A percentile compares a stretch with the other conserved stretches of the same genome.
These are phyloP conservation scores for Gymnothorax javanicus DNA, from an alignment of 2,797 vertebrate genomes.

Conservation along the genomic window DNA sequence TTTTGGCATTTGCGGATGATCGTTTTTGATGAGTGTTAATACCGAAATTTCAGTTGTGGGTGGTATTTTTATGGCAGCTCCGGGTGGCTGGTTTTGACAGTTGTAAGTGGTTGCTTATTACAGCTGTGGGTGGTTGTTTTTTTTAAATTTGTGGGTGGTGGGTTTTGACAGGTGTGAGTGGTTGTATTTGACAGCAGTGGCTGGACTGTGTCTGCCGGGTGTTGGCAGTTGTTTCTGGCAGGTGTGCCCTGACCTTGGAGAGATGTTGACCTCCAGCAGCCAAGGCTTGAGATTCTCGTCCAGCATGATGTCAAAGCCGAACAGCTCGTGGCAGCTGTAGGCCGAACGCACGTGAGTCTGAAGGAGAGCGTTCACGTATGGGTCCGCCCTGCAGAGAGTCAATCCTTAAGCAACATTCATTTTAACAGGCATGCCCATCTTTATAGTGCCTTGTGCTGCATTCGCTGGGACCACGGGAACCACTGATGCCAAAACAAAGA, in stretches of 20 bases:
- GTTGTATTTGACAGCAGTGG: too few species aligned
- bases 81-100: too few species aligned
- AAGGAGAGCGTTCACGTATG: slow-evolving; percentile 85
- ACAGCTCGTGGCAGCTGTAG: slow-evolving; percentile 95
- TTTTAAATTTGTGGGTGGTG: background rate
- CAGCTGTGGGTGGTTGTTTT: too few species aligned
- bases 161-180: too few species aligned
- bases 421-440: background rate
- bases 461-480: too few species aligned
- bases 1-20: too few species aligned
- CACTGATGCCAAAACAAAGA: too few species aligned
- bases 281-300: slow-evolving; percentile 97
- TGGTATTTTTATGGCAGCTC: too few species aligned
- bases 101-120: too few species aligned
- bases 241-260: slow-evolving; percentile 77
- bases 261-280: slow-evolving; percentile 98
- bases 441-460: background rate
- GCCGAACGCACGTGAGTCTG: slow-evolving; percentile 84
- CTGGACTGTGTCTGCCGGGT: too few species aligned
- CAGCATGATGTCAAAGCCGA: slow-evolving; percentile 98
- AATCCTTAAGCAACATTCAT: background rate
- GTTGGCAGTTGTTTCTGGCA: background rate
- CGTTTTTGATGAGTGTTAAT: too few species aligned
- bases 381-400: slow-evolving; percentile 80
- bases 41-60: too few species aligned